Percentiles rank a stretch among this genome's conserved stretches.
These are phyloP conservation scores for Meda fulgida DNA, from an alignment of 2,797 vertebrate genomes.

Conservation along the genomic window DNA sequence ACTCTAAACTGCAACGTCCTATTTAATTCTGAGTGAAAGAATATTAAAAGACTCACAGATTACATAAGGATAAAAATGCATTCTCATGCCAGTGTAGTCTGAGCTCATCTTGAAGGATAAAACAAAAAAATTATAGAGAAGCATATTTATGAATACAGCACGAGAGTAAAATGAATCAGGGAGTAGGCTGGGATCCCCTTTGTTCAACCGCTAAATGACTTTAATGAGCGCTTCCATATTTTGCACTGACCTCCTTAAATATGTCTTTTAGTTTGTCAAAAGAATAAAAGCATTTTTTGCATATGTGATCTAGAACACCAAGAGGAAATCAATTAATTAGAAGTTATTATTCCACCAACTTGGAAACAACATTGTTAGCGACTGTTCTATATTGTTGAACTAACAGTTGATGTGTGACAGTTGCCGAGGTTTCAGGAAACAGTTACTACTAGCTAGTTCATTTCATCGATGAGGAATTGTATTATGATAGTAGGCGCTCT, in stretches of 20 bases:
- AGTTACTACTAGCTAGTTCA: too few species aligned
- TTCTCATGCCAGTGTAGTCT: neutral
- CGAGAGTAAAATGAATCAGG: neutral
- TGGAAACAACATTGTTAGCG: neutral
- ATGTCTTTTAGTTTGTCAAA: too few species aligned
- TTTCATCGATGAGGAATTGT: too few species aligned
- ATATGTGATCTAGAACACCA: neutral
- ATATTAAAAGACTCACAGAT: neutral
- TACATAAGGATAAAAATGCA: too few species aligned
- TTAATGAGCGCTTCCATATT: slow-evolving; percentile 35
- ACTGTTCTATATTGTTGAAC: neutral
- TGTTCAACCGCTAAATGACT: slow-evolving; percentile 23
- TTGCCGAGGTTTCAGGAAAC: too few species aligned
- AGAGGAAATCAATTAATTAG: neutral
- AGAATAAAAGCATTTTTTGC: neutral
- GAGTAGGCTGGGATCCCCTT: neutral
- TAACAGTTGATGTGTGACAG: too few species aligned
- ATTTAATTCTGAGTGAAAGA: too few species aligned
- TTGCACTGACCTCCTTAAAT: slow-evolving; percentile 12
- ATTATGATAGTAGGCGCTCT: too few species aligned
- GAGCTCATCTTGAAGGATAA: neutral
- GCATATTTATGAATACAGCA: neutral
- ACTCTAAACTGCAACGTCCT: neutral
- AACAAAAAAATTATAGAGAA: neutral
- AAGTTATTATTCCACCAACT: neutral